Conservation (phyloP, 2,888 invertebrate genomes). For the Ischnura elegans region DNA sequence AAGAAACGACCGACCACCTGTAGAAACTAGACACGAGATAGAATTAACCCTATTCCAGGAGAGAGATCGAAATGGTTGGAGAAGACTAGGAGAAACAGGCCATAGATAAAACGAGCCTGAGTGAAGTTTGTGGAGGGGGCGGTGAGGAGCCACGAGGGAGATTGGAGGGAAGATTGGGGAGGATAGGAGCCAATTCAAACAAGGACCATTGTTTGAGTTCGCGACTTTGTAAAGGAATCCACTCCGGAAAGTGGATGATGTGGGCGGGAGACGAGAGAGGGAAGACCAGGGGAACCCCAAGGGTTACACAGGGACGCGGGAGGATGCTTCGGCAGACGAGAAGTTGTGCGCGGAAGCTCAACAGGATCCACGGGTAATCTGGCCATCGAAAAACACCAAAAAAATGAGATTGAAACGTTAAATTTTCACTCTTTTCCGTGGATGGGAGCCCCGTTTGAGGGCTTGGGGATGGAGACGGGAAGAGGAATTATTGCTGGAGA, state of each 20-base stretch:
- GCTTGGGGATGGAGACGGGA: not conserved
- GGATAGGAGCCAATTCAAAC: not conserved
- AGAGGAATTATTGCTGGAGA: not conserved
- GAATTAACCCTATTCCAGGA: no score
- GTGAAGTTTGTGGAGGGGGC: no score
- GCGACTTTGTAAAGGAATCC: constrained; percentile 13
- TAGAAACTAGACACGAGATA: no score
- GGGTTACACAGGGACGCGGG: not conserved
- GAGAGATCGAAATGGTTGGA: no score
- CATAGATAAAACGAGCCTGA: no score
- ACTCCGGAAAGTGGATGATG: not conserved
- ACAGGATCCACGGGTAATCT: not conserved
- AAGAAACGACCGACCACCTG: no score
- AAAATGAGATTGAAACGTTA: not conserved
- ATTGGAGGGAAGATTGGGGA: not conserved
- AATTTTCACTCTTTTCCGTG: not conserved
- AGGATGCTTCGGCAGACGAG: not conserved
- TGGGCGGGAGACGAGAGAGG: not conserved
- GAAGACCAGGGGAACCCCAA: not conserved
- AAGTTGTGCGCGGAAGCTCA: not conserved
- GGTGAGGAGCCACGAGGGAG: no score
- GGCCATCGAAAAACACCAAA: not conserved
- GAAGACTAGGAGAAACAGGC: no score
- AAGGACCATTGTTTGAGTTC: not conserved
- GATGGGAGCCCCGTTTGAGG: not conserved